Percentiles rank a stretch among this genome's conserved stretches.
These are phyloP conservation scores for Natator depressus DNA, from an alignment of 2,113 vertebrate species.

Conservation along the genomic window DNA sequence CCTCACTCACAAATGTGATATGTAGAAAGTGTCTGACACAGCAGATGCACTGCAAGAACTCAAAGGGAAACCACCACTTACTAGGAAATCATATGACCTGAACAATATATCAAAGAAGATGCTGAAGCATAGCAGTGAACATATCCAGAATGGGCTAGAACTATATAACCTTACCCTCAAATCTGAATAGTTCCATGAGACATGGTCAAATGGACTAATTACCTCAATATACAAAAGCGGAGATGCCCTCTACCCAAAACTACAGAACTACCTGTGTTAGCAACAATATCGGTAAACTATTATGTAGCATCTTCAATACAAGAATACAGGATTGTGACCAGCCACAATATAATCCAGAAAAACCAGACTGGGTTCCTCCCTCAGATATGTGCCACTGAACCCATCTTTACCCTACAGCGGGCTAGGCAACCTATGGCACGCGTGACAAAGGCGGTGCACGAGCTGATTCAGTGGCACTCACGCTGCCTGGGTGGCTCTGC, in stretches of 20 bases:
- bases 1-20: not conserved
- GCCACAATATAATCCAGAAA: not conserved
- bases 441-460: too few species aligned
- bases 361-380: not conserved
- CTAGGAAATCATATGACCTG: not conserved
- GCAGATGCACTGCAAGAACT: not conserved
- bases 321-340: not conserved
- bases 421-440: too few species aligned
- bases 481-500: too few species aligned
- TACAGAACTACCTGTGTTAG: not conserved
- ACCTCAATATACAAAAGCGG: not conserved
- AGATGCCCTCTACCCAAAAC: not conserved
- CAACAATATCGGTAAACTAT: not conserved
- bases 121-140: not conserved
- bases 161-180: not conserved
- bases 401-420: not conserved
- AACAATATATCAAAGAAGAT: not conserved
- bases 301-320: not conserved
- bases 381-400: not conserved
- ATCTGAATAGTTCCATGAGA: not conserved
- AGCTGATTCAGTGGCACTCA: too few species aligned
- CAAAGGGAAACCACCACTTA: not conserved
- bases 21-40: not conserved
- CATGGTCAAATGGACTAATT: not conserved
- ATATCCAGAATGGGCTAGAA: not conserved